Evolutionary conservation across 2,888 invertebrate genomes (phyloP).

Genomic region (Pharmacophagus antenor): DNA sequence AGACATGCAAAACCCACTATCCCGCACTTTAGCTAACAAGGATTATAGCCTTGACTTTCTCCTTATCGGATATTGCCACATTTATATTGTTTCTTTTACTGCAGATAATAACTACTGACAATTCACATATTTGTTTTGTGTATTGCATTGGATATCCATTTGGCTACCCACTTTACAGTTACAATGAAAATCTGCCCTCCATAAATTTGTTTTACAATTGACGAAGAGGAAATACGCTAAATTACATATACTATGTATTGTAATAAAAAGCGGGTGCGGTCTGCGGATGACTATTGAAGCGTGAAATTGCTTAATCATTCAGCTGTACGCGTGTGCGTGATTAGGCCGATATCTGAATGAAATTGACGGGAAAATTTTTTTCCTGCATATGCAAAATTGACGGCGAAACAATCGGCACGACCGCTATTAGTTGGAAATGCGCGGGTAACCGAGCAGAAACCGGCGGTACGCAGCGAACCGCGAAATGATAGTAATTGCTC

Average conservation of each 20-base stretch:
- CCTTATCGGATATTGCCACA: too few species aligned
- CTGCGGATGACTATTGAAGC: slow-evolving; percentile 59
- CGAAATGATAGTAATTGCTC: slow-evolving; percentile 28
- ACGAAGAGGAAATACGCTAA: slow-evolving; percentile 63
- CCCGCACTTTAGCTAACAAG: too few species aligned
- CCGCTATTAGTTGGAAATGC: slow-evolving; percentile 22
- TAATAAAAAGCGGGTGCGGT: slow-evolving; percentile 69
- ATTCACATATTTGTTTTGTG: too few species aligned
- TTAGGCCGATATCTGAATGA: slow-evolving; percentile 67
- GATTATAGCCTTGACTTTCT: too few species aligned
- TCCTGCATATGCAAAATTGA: slow-evolving; percentile 43
- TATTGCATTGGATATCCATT: neutral
- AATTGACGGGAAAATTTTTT: slow-evolving; percentile 64
- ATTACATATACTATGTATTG: slow-evolving; percentile 65
- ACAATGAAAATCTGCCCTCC: slow-evolving; percentile 55
- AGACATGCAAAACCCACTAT: too few species aligned
- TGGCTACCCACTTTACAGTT: neutral
- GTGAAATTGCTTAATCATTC: slow-evolving; percentile 76
- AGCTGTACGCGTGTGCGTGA: slow-evolving; percentile 67
- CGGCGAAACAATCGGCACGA: slow-evolving; percentile 31
- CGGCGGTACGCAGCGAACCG: slow-evolving; percentile 19
- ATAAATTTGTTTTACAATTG: slow-evolving; percentile 40
- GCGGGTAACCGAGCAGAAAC: slow-evolving; percentile 22
- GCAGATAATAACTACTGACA: too few species aligned
- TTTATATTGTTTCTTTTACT: too few species aligned